These are phyloP conservation scores for Microhierax caerulescens DNA, from an alignment of 2,797 vertebrate genomes.

Conservation along the genomic window DNA sequence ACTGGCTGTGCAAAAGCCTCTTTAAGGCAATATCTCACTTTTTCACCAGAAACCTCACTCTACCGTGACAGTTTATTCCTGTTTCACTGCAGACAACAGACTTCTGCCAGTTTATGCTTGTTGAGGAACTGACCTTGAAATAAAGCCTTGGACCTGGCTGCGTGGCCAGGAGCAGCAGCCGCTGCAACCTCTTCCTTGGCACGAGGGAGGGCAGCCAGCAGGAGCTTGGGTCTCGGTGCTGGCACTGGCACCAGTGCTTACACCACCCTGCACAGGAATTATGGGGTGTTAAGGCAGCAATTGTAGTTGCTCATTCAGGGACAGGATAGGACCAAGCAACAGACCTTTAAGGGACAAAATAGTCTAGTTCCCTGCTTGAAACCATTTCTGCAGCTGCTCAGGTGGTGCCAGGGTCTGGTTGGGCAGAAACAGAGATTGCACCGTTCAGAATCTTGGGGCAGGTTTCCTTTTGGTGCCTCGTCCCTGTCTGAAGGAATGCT, in stretches of 20 bases:
- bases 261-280: neutral
- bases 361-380: neutral
- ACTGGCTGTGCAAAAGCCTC: neutral
- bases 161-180: too few species aligned
- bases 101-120: neutral
- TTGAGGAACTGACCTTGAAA: neutral
- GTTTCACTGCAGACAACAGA: neutral
- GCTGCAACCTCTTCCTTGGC: too few species aligned
- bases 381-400: neutral
- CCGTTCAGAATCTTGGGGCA: neutral
- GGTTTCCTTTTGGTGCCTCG: neutral
- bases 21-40: neutral
- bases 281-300: neutral
- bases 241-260: neutral
- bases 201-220: too few species aligned
- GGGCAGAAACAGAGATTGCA: neutral
- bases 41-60: neutral
- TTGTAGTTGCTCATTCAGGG: neutral
- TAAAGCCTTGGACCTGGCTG: neutral
- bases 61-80: neutral
- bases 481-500: neutral
- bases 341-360: neutral
- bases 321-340: neutral
- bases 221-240: neutral
- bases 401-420: neutral